A percentile compares a stretch with the other conserved stretches of the same genome.
Conservation (phyloP, 2,113 vertebrate species). For the Corythornis cristatus region DNA sequence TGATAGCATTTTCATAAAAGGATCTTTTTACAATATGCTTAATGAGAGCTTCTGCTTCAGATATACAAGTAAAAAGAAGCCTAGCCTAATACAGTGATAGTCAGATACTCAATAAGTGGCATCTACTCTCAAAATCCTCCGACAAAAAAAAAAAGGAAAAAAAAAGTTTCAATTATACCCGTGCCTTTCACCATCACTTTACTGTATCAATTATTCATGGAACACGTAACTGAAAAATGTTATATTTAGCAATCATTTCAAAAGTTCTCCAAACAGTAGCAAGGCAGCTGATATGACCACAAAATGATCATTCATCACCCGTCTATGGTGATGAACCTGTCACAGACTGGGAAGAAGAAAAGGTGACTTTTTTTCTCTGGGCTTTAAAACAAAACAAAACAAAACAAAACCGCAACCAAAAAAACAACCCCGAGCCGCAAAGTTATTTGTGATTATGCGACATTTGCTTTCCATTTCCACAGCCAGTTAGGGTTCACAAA, state of each 20-base stretch:
- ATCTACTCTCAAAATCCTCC: slow-evolving; percentile 42
- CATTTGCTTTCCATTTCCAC: slow-evolving; percentile 88
- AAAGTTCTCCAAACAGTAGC: slow-evolving; percentile 71
- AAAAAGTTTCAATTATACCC: slow-evolving; percentile 64
- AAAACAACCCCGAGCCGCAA: background rate
- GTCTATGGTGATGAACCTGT: slow-evolving; percentile 83
- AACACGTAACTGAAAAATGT: slow-evolving; percentile 68
- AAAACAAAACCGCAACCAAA: background rate
- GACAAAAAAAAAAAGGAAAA: background rate
- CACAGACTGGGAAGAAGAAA: slow-evolving; percentile 68
- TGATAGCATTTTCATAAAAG: slow-evolving; percentile 48
- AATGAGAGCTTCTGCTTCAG: slow-evolving; percentile 65
- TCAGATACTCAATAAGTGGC: slow-evolving; percentile 45
- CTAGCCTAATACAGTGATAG: slow-evolving; percentile 24
- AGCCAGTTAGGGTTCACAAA: slow-evolving; percentile 89
- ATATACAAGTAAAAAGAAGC: slow-evolving; percentile 35
- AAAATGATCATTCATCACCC: slow-evolving; percentile 83
- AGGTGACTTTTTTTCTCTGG: slow-evolving; percentile 76
- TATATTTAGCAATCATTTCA: slow-evolving; percentile 73
- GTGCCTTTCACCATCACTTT: slow-evolving; percentile 73
- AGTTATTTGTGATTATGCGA: slow-evolving; percentile 83
- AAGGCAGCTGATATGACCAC: slow-evolving; percentile 82
- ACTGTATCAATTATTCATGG: slow-evolving; percentile 71
- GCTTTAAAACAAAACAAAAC: background rate
- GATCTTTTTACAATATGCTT: slow-evolving; percentile 60